These are phyloP conservation scores for Halcyon chelicuti DNA, from an alignment of 2,797 vertebrate species.

Conservation along the genomic window DNA sequence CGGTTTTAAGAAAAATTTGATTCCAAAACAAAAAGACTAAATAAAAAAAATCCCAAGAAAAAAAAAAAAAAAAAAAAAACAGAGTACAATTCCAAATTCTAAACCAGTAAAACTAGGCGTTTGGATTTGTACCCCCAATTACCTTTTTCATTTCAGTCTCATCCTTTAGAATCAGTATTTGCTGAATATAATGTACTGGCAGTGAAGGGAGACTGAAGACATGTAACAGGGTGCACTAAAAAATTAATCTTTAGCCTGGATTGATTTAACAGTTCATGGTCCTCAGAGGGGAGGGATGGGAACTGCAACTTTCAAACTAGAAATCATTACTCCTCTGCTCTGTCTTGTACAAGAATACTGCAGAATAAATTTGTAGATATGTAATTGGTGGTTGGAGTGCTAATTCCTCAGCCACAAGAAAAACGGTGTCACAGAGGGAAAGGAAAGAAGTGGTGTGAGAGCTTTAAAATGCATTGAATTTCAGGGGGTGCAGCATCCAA, in stretches of 20 bases:
- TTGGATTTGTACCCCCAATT: background rate
- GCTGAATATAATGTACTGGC: background rate
- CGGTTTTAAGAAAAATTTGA: too few relatives aligned
- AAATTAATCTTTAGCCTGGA: background rate
- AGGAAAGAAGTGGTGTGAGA: background rate
- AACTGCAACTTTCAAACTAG: background rate
- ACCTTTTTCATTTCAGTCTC: background rate
- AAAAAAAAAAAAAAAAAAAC: too few relatives aligned
- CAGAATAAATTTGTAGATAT: background rate
- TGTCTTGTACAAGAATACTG: fast-evolving
- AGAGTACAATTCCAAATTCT: too few relatives aligned
- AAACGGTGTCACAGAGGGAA: background rate
- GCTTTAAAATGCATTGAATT: background rate
- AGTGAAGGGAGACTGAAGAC: background rate
- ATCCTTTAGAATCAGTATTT: background rate
- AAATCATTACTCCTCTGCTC: background rate
- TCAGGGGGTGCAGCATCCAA: background rate
- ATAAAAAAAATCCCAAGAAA: too few relatives aligned
- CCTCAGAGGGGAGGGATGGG: background rate
- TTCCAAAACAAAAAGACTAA: too few relatives aligned
- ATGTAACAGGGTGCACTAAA: background rate
- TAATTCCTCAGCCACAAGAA: background rate
- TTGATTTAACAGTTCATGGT: background rate
- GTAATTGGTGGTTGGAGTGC: too few relatives aligned
- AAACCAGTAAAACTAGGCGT: background rate